These are phyloP conservation scores for Bembecia ichneumoniformis DNA, from an alignment of 2,888 invertebrate species.

Conservation along the genomic window DNA sequence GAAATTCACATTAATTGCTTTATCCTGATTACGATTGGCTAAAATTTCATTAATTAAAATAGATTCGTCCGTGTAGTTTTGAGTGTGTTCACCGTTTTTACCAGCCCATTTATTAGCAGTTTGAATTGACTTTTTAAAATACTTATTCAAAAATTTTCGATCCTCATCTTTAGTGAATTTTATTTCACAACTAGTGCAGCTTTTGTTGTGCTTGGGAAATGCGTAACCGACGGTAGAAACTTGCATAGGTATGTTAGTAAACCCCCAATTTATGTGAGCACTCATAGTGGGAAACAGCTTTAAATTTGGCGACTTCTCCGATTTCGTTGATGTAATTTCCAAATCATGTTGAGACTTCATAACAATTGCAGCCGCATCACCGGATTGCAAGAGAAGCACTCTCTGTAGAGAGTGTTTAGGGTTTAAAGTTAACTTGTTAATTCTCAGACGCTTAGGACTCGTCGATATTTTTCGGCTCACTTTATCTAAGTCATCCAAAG, in stretches of 20 bases:
- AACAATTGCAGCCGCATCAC: conserved; percentile 38
- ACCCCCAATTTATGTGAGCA: conserved; percentile 29
- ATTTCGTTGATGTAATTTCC: conserved; percentile 16
- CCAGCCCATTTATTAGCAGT: too few relatives aligned
- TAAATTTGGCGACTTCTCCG: conserved; percentile 10
- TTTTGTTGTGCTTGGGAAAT: conserved; percentile 21
- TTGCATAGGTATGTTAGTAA: conserved; percentile 37
- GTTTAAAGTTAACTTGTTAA: conserved; percentile 42
- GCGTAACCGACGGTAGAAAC: conserved; percentile 48
- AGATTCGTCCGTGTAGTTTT: too few relatives aligned
- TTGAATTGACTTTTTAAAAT: too few relatives aligned
- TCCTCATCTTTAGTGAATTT: not conserved
- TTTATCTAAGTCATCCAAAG: conserved; percentile 33
- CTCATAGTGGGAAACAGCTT: conserved; percentile 24
- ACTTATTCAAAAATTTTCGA: too few relatives aligned
- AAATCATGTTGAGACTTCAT: conserved; percentile 29
- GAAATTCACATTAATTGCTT: too few relatives aligned
- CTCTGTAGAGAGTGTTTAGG: conserved; percentile 44
- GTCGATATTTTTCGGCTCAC: conserved; percentile 29
- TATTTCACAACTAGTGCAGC: not conserved
- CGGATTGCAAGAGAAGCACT: conserved; percentile 38
- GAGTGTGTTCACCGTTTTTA: too few relatives aligned
- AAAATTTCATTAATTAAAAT: too few relatives aligned
- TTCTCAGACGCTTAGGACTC: conserved; percentile 38
- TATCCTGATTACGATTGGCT: too few relatives aligned